A percentile compares a stretch with the other conserved stretches of the same genome.
Evolutionary conservation across 2,797 vertebrate genomes (phyloP).

Genomic region (Oreonectes daqikongensis): DNA sequence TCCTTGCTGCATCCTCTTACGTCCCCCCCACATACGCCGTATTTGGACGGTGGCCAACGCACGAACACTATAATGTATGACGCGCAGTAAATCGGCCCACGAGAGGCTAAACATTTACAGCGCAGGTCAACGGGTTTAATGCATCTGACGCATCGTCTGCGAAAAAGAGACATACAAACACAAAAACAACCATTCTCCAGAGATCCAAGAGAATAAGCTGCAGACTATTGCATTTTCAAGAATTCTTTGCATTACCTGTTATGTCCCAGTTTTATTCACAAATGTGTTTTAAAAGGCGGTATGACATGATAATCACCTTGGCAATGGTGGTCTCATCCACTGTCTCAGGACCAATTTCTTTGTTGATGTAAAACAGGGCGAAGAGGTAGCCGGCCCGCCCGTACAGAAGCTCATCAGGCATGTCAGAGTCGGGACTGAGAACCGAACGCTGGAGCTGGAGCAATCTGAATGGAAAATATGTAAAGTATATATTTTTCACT

Average conservation of each 20-base stretch:
- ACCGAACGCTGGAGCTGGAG: constrained; percentile 87
- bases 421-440: constrained; percentile 80
- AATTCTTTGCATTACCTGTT: not conserved
- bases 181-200: constrained; percentile 25
- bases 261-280: too few species aligned
- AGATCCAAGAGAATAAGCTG: not conserved
- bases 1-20: not conserved
- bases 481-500: too few species aligned
- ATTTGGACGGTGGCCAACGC: not conserved
- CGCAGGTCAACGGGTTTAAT: not conserved
- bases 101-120: not conserved
- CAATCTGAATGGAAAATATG: constrained; percentile 72
- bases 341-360: constrained; percentile 82
- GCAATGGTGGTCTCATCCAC: constrained; percentile 80
- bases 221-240: not conserved
- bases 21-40: not conserved
- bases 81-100: not conserved
- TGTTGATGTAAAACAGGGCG: constrained; percentile 89
- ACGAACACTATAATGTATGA: not conserved
- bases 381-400: constrained; percentile 92
- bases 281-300: too few species aligned
- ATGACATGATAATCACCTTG: constrained; percentile 74
- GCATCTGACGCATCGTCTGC: not conserved
- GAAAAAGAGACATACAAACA: constrained; percentile 10
- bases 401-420: constrained; percentile 92